A percentile compares a stretch with the other conserved stretches of the same genome.
phyloP scores from a whole-genome alignment of 1,140 invertebrate species.

The Venustaconcha ellipsiformis region DNA sequence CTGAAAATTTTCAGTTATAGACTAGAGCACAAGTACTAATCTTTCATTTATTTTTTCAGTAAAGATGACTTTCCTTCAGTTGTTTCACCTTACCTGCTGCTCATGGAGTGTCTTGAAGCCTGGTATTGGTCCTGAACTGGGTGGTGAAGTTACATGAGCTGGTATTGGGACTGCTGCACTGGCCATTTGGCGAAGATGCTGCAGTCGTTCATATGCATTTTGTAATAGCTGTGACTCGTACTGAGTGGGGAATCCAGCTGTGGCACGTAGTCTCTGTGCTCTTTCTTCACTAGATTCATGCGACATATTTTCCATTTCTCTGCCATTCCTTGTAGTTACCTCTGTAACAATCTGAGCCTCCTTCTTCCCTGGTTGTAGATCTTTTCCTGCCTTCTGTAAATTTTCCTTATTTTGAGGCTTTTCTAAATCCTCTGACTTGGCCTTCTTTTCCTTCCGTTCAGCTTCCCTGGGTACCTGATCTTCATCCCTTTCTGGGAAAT shows the following conservation, averaged over 20 bases:
- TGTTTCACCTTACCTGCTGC: slow-evolving; percentile 41
- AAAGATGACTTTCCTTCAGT: too few relatives aligned
- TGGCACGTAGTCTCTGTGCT: not conserved
- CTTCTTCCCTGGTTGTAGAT: not conserved
- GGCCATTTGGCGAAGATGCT: not conserved
- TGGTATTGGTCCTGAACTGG: slow-evolving; percentile 45
- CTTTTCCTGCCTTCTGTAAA: not conserved
- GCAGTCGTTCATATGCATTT: slow-evolving; percentile 20
- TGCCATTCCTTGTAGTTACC: not conserved
- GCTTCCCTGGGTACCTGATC: too few relatives aligned
- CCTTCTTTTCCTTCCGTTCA: too few relatives aligned
- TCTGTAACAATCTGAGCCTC: not conserved
- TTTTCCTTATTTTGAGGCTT: not conserved
- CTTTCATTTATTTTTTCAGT: too few relatives aligned
- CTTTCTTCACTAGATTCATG: not conserved
- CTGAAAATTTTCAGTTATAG: too few relatives aligned
- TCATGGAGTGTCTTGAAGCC: slow-evolving; percentile 51
- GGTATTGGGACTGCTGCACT: not conserved
- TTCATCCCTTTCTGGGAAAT: too few relatives aligned
- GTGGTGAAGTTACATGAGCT: slow-evolving; percentile 19
- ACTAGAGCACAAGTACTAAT: too few relatives aligned
- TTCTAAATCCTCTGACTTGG: not conserved
- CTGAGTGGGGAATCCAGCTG: not conserved
- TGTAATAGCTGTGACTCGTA: slow-evolving; percentile 23
- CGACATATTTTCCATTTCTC: not conserved